These are phyloP conservation scores for Drosophila picticornis DNA, from an alignment of 2,888 invertebrate genomes.

Conservation along the genomic window DNA sequence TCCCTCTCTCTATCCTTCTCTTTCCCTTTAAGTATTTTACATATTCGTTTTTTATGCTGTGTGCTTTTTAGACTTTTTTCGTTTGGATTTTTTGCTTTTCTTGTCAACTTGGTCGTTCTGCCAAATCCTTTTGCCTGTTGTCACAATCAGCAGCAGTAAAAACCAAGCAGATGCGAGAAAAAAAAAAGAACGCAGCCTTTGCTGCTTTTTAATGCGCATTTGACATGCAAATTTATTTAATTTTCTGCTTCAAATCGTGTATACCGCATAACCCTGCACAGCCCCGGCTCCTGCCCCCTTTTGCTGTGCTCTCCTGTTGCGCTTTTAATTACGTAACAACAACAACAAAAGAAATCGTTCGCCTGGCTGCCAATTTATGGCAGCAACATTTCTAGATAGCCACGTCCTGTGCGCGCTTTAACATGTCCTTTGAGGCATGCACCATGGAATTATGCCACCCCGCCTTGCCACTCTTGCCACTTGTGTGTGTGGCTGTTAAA, in stretches of 20 bases:
- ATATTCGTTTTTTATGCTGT: slow-evolving; percentile 38
- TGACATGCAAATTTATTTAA: slow-evolving; percentile 80
- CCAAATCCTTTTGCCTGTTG: slow-evolving; percentile 69
- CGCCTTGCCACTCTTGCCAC: neutral
- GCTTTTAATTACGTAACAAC: slow-evolving; percentile 68
- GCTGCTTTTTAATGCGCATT: slow-evolving; percentile 73
- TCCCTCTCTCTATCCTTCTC: neutral
- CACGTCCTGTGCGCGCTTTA: slow-evolving; percentile 44
- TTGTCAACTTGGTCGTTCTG: slow-evolving; percentile 42
- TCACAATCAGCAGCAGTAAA: slow-evolving; percentile 55
- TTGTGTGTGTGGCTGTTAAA: slow-evolving; percentile 39
- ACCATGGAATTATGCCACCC: slow-evolving; percentile 49
- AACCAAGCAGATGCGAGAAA: slow-evolving; percentile 18
- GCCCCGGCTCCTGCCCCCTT: neutral
- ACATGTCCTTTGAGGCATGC: slow-evolving; percentile 62
- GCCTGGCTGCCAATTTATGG: slow-evolving; percentile 56
- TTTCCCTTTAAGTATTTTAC: slow-evolving; percentile 30
- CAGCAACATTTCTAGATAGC: slow-evolving; percentile 55
- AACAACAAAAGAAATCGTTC: slow-evolving; percentile 47
- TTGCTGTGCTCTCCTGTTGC: slow-evolving; percentile 54
- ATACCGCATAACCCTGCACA: slow-evolving; percentile 2
- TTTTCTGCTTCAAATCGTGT: slow-evolving; percentile 73
- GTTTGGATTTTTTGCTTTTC: slow-evolving; percentile 21
- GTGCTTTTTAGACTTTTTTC: slow-evolving; percentile 13
- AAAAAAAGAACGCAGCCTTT: slow-evolving; percentile 32